Evolutionary conservation across 1,140 invertebrate species (phyloP).

Genomic region (Heliconius melpomene): DNA sequence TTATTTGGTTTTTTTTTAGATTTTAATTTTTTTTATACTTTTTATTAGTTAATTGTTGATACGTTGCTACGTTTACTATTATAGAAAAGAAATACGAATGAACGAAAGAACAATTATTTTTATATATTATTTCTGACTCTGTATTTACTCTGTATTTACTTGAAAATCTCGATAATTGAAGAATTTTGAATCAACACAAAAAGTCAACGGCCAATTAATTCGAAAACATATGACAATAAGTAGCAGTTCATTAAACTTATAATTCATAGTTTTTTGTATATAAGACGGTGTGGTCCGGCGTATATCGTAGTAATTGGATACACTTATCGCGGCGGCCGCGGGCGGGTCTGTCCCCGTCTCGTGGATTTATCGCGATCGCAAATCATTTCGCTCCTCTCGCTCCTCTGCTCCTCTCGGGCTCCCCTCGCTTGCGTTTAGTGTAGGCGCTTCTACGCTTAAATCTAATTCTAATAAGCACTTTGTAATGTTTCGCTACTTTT

Average conservation of each 20-base stretch:
- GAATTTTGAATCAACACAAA: background rate
- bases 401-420: constrained; percentile 23
- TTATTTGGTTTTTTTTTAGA: too few relatives aligned
- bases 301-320: constrained; percentile 67
- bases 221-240: constrained; percentile 13
- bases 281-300: constrained; percentile 49
- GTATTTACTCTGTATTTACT: too few relatives aligned
- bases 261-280: constrained; percentile 30
- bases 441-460: constrained; percentile 4
- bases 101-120: constrained; percentile 2
- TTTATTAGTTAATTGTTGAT: too few relatives aligned
- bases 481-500: background rate
- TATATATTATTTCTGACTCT: background rate
- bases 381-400: constrained; percentile 69
- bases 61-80: too few relatives aligned
- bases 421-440: background rate
- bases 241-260: constrained; percentile 27
- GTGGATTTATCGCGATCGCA: constrained; percentile 65
- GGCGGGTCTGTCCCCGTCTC: constrained; percentile 61
- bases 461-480: constrained; percentile 2
- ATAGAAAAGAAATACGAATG: background rate
- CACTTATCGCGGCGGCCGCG: constrained; percentile 67
- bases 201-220: background rate
- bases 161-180: background rate
- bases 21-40: too few relatives aligned